Percentiles rank a stretch among this genome's conserved stretches.
These are phyloP conservation scores for Podotricha telesiphe DNA, from an alignment of 2,888 invertebrate genomes.

Conservation along the genomic window DNA sequence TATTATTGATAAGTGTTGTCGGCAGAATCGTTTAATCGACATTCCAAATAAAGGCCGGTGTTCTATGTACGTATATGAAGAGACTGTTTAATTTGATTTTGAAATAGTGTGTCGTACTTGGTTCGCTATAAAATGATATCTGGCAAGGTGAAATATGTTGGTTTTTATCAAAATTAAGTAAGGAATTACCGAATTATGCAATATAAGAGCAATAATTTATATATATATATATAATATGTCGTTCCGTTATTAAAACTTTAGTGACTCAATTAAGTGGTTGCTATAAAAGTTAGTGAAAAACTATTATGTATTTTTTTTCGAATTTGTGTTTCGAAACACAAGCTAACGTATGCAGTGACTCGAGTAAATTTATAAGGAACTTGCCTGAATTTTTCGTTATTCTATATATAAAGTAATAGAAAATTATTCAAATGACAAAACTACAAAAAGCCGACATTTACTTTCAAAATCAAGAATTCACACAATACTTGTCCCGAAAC, in stretches of 20 bases:
- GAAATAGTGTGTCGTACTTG: constrained; percentile 25
- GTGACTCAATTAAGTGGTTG: too few species aligned
- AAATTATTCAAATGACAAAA: constrained; percentile 33
- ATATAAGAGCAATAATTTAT: background rate
- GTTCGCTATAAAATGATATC: background rate
- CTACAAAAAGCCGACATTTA: constrained; percentile 27
- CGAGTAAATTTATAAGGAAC: too few species aligned
- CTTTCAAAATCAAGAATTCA: constrained; percentile 36
- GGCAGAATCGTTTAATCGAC: constrained; percentile 13
- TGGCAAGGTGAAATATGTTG: background rate
- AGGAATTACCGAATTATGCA: background rate
- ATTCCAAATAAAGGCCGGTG: constrained; percentile 1
- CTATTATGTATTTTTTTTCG: too few species aligned
- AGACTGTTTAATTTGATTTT: constrained; percentile 35
- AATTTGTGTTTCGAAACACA: too few species aligned
- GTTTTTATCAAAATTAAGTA: background rate
- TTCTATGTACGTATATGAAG: constrained; percentile 8
- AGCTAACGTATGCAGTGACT: too few species aligned
- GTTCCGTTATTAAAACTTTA: too few species aligned
- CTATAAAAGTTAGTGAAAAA: background rate
- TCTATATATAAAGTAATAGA: constrained; percentile 14
- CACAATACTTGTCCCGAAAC: constrained; percentile 39
- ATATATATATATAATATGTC: too few species aligned
- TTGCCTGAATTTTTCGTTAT: too few species aligned
- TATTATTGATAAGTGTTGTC: constrained; percentile 47